Percentiles rank a stretch among this genome's conserved stretches.
These are phyloP conservation scores for Lepidocolaptes lacrymiger DNA, from an alignment of 2,797 vertebrate species.

Conservation along the genomic window DNA sequence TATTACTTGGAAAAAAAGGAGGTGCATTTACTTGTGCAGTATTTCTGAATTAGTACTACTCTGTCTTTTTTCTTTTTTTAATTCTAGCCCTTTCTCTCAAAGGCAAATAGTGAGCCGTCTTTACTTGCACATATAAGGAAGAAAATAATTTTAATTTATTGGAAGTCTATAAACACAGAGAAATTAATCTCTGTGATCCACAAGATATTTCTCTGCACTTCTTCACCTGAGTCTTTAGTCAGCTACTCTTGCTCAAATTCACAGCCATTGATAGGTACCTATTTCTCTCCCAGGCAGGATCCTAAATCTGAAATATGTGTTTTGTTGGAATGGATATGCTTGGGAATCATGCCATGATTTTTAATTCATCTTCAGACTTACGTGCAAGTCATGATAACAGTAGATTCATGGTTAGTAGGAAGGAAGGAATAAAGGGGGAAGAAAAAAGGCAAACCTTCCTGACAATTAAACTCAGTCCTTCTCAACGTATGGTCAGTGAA, in stretches of 20 bases:
- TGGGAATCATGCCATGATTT: not conserved
- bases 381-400: not conserved
- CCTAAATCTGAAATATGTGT: slow-evolving; percentile 34
- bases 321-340: slow-evolving; percentile 18
- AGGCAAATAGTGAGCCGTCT: not conserved
- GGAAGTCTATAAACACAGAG: not conserved
- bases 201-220: slow-evolving; percentile 15
- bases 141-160: slow-evolving; percentile 32
- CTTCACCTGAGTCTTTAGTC: slow-evolving; percentile 26
- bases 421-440: not conserved
- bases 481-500: not conserved
- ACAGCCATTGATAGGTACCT: not conserved
- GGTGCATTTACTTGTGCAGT: not conserved
- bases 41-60: not conserved
- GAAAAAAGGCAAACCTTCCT: not conserved
- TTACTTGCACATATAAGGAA: not conserved
- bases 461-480: not conserved
- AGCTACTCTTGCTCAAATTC: slow-evolving; percentile 41
- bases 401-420: not conserved
- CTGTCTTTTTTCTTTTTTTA: not conserved
- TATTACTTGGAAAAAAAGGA: not conserved
- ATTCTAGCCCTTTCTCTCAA: not conserved
- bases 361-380: slow-evolving; percentile 17
- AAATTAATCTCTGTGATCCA: slow-evolving; percentile 16
- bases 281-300: slow-evolving; percentile 25